A percentile compares a stretch with the other conserved stretches of the same genome.
phyloP scores from a whole-genome alignment of 2,888 invertebrate species.

The Anthoptus insignis region DNA sequence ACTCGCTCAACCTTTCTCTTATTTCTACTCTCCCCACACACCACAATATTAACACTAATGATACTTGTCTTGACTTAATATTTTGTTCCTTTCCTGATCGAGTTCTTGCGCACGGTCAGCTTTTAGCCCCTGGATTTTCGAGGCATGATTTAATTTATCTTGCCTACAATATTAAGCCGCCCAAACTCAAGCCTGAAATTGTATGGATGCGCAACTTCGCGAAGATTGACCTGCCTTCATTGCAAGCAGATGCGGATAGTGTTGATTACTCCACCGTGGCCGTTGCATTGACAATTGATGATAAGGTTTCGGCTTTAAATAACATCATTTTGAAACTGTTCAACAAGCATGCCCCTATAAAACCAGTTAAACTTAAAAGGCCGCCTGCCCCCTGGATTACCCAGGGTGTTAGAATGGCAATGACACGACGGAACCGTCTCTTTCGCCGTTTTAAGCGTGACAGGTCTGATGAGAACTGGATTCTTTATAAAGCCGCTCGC shows the following conservation, averaged over 20 bases:
- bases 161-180: neutral
- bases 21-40: neutral
- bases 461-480: slow-evolving; percentile 9
- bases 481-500: neutral
- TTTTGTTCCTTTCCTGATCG: neutral
- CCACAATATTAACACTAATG: neutral
- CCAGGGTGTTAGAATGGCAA: neutral
- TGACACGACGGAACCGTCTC: neutral
- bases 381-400: slow-evolving; percentile 19
- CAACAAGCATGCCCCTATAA: slow-evolving; percentile 15
- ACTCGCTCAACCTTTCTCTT: neutral
- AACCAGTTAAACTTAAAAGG: slow-evolving; percentile 16
- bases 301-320: neutral
- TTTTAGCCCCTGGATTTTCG: neutral
- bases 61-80: neutral
- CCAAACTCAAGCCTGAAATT: neutral
- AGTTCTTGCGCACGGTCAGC: neutral
- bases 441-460: slow-evolving; percentile 14
- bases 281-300: neutral
- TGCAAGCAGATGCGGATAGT: neutral
- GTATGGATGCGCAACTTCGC: neutral
- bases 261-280: neutral
- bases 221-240: neutral
- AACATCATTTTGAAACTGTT: neutral
- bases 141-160: slow-evolving; percentile 3